Evolutionary conservation across 2,113 vertebrate genomes (phyloP).

Genomic region (Nibea coibor): DNA sequence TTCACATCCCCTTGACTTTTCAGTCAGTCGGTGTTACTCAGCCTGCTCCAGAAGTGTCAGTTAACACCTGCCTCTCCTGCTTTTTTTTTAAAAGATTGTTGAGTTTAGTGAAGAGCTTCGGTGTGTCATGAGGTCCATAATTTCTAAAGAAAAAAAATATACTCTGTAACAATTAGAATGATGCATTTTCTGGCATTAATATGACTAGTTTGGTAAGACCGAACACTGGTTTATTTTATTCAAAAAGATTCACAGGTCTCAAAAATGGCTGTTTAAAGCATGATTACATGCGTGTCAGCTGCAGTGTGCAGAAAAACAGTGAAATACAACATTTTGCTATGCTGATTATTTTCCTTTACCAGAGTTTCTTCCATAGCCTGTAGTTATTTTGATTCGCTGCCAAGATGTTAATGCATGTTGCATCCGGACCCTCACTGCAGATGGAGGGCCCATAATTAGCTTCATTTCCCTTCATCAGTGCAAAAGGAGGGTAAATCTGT

Average conservation of each 20-base stretch:
- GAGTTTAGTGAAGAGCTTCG: neutral
- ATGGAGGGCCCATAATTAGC: conserved; percentile 65
- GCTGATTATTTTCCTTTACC: conserved; percentile 39
- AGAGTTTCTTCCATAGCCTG: conserved; percentile 38
- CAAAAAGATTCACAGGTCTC: neutral
- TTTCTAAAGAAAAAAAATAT: neutral
- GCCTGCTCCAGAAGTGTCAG: neutral
- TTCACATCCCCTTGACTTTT: conserved; percentile 17
- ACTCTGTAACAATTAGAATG: neutral
- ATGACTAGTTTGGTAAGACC: neutral
- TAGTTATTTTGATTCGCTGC: conserved; percentile 52
- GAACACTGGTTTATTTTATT: neutral
- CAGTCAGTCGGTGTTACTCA: neutral
- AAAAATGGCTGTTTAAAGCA: neutral
- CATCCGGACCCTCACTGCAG: conserved; percentile 52
- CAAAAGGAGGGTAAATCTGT: conserved; percentile 41
- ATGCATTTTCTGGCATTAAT: neutral
- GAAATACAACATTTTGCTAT: conserved; percentile 44
- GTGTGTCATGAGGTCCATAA: neutral
- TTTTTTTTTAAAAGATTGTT: neutral
- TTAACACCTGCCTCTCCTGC: conserved; percentile 3
- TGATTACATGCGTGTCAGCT: conserved; percentile 6
- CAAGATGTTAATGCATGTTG: conserved; percentile 57
- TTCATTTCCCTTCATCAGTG: conserved; percentile 57
- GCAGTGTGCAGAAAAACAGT: neutral